Conservation (phyloP, 2,797 vertebrate genomes). For the Hydrophis major region DNA sequence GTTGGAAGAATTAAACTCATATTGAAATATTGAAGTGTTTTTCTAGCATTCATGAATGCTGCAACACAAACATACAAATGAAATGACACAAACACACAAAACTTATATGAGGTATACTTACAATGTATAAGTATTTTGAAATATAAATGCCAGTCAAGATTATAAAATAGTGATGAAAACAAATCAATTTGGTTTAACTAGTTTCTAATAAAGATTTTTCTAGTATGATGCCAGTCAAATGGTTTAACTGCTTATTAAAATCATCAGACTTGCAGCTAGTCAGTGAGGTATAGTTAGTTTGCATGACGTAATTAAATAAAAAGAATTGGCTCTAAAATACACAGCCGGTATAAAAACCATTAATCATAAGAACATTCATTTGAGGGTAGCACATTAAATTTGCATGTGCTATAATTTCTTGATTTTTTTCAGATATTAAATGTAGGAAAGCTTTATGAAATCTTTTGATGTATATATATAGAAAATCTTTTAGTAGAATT, state of each 20-base stretch:
- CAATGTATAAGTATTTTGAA: not conserved
- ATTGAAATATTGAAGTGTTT: slow-evolving; percentile 27
- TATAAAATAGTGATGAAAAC: slow-evolving; percentile 14
- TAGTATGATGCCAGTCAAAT: slow-evolving; percentile 10
- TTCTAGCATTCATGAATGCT: slow-evolving; percentile 16
- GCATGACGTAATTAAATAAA: slow-evolving; percentile 20
- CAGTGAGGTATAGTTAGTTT: slow-evolving; percentile 56
- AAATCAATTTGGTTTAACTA: slow-evolving; percentile 8
- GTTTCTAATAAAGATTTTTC: not conserved
- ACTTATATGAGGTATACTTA: not conserved
- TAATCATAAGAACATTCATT: slow-evolving; percentile 45
- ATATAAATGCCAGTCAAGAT: slow-evolving; percentile 25
- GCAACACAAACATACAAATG: not conserved
- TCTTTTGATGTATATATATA: slow-evolving; percentile 35
- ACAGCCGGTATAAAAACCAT: slow-evolving; percentile 75
- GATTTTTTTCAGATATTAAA: slow-evolving; percentile 46
- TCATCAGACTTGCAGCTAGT: slow-evolving; percentile 57
- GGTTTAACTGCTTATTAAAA: not conserved
- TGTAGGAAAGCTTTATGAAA: slow-evolving; percentile 45
- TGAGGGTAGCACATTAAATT: slow-evolving; percentile 50
- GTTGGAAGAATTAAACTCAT: slow-evolving; percentile 10
- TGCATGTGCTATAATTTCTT: slow-evolving; percentile 54
- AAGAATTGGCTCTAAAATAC: slow-evolving; percentile 45
- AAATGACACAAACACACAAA: not conserved
- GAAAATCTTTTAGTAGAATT: slow-evolving; percentile 74